phyloP scores from a whole-genome alignment of 2,888 invertebrate species.

The Neoscelio sp. region DNA sequence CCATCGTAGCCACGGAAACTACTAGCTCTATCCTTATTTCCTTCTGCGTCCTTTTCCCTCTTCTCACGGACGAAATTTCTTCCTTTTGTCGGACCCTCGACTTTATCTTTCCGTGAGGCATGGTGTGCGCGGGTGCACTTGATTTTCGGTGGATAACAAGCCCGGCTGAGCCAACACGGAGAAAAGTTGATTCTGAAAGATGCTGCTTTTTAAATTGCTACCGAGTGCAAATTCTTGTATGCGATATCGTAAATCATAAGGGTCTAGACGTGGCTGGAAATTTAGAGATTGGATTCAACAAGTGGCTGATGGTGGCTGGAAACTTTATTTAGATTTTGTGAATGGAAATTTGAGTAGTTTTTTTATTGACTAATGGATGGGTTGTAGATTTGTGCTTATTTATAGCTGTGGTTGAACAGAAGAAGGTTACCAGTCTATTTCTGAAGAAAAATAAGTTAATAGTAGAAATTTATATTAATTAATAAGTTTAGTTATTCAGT shows the following conservation, averaged over 20 bases:
- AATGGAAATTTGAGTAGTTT: slow-evolving; percentile 10
- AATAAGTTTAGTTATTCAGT: too few species aligned
- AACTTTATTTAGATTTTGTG: slow-evolving; percentile 47
- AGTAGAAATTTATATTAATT: too few species aligned
- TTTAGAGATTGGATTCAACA: slow-evolving; percentile 48
- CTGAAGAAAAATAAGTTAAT: too few species aligned
- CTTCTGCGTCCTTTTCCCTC: slow-evolving; percentile 37
- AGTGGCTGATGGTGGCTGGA: slow-evolving; percentile 48
- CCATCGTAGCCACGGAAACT: slow-evolving; percentile 76
- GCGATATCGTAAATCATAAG: slow-evolving; percentile 62
- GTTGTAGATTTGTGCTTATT: too few species aligned
- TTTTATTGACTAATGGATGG: too few species aligned
- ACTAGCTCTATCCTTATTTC: slow-evolving; percentile 59
- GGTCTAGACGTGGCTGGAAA: slow-evolving; percentile 47
- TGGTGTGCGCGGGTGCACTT: slow-evolving; percentile 77
- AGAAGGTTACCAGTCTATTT: too few species aligned
- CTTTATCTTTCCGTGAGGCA: slow-evolving; percentile 74
- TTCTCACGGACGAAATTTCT: slow-evolving; percentile 51
- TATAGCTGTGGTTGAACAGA: too few species aligned
- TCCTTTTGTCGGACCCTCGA: slow-evolving; percentile 58
- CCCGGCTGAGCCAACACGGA: slow-evolving; percentile 13
- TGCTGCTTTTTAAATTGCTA: slow-evolving; percentile 58
- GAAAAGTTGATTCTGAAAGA: slow-evolving; percentile 53
- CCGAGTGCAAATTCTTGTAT: slow-evolving; percentile 63
- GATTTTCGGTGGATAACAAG: slow-evolving; percentile 77